phyloP scores from a whole-genome alignment of 1,140 invertebrate species.

The Drosophila bifasciata region DNA sequence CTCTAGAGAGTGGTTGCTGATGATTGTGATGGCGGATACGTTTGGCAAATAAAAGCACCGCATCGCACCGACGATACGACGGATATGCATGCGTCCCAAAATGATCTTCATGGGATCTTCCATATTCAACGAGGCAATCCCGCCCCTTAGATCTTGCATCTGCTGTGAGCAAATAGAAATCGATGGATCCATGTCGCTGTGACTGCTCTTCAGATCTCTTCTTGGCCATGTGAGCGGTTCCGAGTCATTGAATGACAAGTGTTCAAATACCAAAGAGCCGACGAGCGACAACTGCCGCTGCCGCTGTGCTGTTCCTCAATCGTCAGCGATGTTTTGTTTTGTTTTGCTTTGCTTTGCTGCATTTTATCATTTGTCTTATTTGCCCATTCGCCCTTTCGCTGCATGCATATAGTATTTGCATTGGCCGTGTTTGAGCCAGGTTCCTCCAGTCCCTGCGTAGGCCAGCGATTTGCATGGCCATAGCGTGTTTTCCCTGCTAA shows the following conservation, averaged over 20 bases:
- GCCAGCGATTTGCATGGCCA: constrained; percentile 58
- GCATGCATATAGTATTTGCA: constrained; percentile 42
- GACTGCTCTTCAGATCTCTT: constrained; percentile 43
- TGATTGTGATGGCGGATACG: constrained; percentile 37
- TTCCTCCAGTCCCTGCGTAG: background rate
- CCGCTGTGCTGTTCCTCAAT: constrained; percentile 24
- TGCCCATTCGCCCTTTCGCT: constrained; percentile 55
- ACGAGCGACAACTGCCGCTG: constrained; percentile 21
- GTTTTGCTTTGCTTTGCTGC: constrained; percentile 37
- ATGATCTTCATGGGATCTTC: constrained; percentile 14
- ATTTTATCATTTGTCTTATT: constrained; percentile 75
- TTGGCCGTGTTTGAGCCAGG: constrained; percentile 13
- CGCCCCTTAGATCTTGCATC: constrained; percentile 37
- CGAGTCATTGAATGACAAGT: constrained; percentile 75
- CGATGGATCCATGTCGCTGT: constrained; percentile 60
- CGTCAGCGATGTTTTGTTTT: constrained; percentile 58
- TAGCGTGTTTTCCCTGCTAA: constrained; percentile 58
- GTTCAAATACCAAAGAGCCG: constrained; percentile 56
- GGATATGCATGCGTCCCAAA: constrained; percentile 11
- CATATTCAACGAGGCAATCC: background rate
- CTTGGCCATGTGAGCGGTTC: constrained; percentile 52
- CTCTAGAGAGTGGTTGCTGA: constrained; percentile 7
- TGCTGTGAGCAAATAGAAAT: constrained; percentile 72
- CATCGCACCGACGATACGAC: background rate
- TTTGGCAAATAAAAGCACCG: constrained; percentile 57